Evolutionary conservation across 2,888 invertebrate genomes (phyloP), one percentile per base, ranked within the genome.

Genomic region (Cremastinae sp.): DNA sequence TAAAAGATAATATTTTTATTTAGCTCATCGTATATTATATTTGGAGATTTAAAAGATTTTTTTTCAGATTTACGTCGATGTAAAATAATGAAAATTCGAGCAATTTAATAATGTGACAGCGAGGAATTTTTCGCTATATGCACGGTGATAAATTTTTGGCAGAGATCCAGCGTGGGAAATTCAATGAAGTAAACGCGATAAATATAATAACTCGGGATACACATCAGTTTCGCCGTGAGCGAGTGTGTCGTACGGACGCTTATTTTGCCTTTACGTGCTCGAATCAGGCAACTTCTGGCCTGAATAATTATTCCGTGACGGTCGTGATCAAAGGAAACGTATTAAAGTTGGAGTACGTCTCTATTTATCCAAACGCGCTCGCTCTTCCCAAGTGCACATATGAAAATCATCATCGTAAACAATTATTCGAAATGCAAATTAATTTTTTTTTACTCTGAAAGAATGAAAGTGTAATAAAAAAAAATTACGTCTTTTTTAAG

Each of bases 271-370:
- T 5, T 28, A 28, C 28, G 28, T 71, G 56, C 51, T 68, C n/a
- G 36, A 12, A 22, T 56, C 12, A 12, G 43, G 12, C 9, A 28
- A 66, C 47, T 43, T 45, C 49, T 72, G 16, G 68, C 18, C 34
- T 47, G 62, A 36, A 62, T 72, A 75, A 75, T 75, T 64, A 75
- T 68, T 75, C 58, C 28, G 18, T 58, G 53, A 58, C 62, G 56
- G 62, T 68, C 54, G 56, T 72, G 68, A 71, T 75, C 71, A 75
- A 75, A 75, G 71, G 38, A 54, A 71, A 62, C 75, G 66, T 54
- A 75, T 59, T 71, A 61, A 66, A 59, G 65, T 66, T 38, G 20
- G 45, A 58, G 64, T 61, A 51, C 22, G 47, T 72, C 56, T 75
- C 66, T 64, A 56, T 68, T 75, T 66, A 51, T 28, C 41, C 22